A percentile compares a stretch with the other conserved stretches of the same genome.
Conservation (phyloP, 2,113 vertebrate species). For the Apistogramma diplotaenia region DNA sequence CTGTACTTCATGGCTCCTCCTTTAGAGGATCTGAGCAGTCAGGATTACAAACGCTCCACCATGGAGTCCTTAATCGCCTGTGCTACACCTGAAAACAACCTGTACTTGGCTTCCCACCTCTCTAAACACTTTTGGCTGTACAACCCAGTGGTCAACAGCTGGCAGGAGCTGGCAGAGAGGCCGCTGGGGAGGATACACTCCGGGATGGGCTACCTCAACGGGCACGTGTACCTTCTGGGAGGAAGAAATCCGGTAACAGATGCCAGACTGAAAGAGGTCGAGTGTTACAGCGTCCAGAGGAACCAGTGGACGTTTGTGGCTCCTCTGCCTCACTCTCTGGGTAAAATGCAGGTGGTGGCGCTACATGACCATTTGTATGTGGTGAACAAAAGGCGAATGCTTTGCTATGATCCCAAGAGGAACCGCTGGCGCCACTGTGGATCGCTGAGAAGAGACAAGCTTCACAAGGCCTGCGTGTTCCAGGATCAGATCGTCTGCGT, state of each 20-base stretch:
- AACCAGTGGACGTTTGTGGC: conserved; percentile 87
- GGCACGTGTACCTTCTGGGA: conserved; percentile 85
- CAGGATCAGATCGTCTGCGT: conserved; percentile 89
- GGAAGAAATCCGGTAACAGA: conserved; percentile 82
- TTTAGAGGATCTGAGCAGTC: conserved; percentile 77
- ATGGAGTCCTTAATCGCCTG: conserved; percentile 83
- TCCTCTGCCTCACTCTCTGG: conserved; percentile 83
- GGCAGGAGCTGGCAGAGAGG: conserved; percentile 85
- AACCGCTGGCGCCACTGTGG: conserved; percentile 87
- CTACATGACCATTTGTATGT: conserved; percentile 85
- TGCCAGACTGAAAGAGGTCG: conserved; percentile 83
- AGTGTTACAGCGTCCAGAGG: conserved; percentile 87
- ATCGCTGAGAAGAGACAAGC: conserved; percentile 83
- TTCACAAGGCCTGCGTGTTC: conserved; percentile 87
- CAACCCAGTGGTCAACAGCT: conserved; percentile 81
- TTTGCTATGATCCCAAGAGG: conserved; percentile 84
- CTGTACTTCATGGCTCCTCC: conserved; percentile 84
- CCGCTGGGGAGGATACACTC: conserved; percentile 82
- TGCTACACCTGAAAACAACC: conserved; percentile 82
- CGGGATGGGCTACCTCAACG: conserved; percentile 84
- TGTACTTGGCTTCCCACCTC: conserved; percentile 85
- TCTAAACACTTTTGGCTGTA: conserved; percentile 88
- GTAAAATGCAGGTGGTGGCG: conserved; percentile 84
- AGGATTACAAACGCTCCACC: conserved; percentile 81
- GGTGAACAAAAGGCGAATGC: conserved; percentile 85